A percentile compares a stretch with the other conserved stretches of the same genome.
Conservation (phyloP, 2,113 vertebrate species). For the Origma solitaria region DNA sequence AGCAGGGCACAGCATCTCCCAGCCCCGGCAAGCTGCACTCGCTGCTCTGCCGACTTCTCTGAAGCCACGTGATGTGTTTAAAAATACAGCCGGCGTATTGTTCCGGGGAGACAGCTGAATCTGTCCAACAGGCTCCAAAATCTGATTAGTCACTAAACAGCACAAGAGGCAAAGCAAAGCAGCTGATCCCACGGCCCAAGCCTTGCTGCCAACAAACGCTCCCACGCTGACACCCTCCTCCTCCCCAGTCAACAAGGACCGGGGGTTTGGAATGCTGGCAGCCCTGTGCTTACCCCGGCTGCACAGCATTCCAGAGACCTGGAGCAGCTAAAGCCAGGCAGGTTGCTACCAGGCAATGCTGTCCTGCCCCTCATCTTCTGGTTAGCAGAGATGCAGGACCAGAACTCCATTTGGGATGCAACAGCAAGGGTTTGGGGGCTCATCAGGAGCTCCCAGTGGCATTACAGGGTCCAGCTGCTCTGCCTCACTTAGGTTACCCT, state of each 20-base stretch:
- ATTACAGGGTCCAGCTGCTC: neutral
- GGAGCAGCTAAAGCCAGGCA: neutral
- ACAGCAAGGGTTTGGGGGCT: neutral
- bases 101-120: constrained; percentile 54
- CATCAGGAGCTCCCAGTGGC: rapidly evolving
- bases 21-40: neutral
- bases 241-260: rapidly evolving
- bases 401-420: neutral
- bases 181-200: neutral
- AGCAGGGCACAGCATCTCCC: constrained; percentile 31
- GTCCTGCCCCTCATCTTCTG: neutral
- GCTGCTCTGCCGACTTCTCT: constrained; percentile 29
- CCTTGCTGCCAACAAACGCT: neutral
- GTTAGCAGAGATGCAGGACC: rapidly evolving
- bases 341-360: neutral
- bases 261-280: rapidly evolving
- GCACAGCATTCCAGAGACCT: neutral
- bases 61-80: constrained; percentile 37
- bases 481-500: neutral
- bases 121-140: constrained; percentile 52
- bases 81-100: constrained; percentile 52
- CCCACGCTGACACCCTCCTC: rapidly evolving
- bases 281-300: neutral
- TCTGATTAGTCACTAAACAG: constrained; percentile 60
- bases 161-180: constrained; percentile 17